Evolutionary conservation across 2,113 vertebrate genomes (phyloP), one percentile per base, ranked within the genome.

Genomic region (Uropsilus gracilis): DNA sequence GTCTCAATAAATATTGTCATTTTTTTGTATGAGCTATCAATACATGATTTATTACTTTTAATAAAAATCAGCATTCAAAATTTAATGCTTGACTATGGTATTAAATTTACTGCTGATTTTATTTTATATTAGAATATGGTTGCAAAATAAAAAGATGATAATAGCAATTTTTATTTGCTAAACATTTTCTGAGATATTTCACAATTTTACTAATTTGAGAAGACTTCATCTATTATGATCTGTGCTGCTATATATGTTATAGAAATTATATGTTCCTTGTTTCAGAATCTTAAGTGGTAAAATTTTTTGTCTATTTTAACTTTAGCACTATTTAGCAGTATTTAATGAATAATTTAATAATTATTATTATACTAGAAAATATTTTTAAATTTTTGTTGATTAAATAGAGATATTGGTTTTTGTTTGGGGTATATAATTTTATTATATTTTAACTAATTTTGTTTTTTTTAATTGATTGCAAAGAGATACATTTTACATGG

Each of bases 331-430:
- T 18, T 89, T 66, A 66, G 72, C 42, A 85, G 5, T 66, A 34
- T 18, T 53, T 77, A 89, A 59, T 22, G 73, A 68, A 82, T 86
- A 76, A 59, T 66, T 87, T 78, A 88, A 72, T 72, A 57, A 68
- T 24, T 61, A 63, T 46, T 83, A 85, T 28, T 75, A 57, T 42
- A 0, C 6, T 44, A 64, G 18, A 86, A 90, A 91, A 66, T 91
- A 82, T 81, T 39, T 89, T 46, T 90, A 3, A 78, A 20, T 28
- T 77, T 9, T 44, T 57, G 0, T 76, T 76, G 1, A 14, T 16
- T 69, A 50, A 6, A 32, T 20, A 44, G 28, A 89, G 26, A 53
- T 34, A 2, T 80, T 80, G 57, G 55, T 57, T 87, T 78, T 92
- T 48, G 2, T 9, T 89, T 69, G 1, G 6, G 12, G 0, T 50